A percentile compares a stretch with the other conserved stretches of the same genome.
phyloP scores from a whole-genome alignment of 2,797 vertebrate species.

The Echeneis naucrates region DNA sequence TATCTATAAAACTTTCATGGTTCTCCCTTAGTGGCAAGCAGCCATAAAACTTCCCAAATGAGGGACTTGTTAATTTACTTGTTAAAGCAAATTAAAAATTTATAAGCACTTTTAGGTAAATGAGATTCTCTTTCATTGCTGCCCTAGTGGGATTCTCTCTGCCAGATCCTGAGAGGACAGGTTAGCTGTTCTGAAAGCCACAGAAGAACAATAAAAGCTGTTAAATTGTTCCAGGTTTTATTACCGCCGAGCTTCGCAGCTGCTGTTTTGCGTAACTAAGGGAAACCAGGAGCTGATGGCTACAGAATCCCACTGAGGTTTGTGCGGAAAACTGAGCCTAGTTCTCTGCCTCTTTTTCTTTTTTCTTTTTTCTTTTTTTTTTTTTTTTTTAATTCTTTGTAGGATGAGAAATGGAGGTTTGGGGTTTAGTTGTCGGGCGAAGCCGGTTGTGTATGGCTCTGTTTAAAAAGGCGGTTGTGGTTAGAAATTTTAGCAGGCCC shows the following conservation, averaged over 20 bases:
- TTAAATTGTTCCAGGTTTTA: slow-evolving; percentile 97
- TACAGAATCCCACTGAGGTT: slow-evolving; percentile 77
- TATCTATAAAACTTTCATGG: slow-evolving; percentile 99
- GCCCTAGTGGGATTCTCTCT: slow-evolving; percentile 88
- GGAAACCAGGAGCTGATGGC: slow-evolving; percentile 87
- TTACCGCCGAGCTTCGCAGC: slow-evolving; percentile 89
- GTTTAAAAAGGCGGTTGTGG: slow-evolving; percentile 80
- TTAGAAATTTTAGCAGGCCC: slow-evolving; percentile 73
- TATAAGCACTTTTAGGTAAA: slow-evolving; percentile 99
- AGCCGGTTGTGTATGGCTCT: slow-evolving; percentile 62
- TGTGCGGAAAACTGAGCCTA: slow-evolving; percentile 69
- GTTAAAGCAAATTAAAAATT: slow-evolving; percentile 99
- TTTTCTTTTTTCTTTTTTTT: slow-evolving; percentile 37
- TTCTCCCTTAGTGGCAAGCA: slow-evolving; percentile 94
- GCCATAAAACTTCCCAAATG: slow-evolving; percentile 99
- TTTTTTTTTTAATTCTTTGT: slow-evolving; percentile 51
- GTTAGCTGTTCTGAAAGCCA: slow-evolving; percentile 91
- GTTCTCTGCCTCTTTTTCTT: slow-evolving; percentile 40
- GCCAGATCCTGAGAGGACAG: slow-evolving; percentile 91
- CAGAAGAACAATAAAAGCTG: slow-evolving; percentile 98
- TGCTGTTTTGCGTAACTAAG: slow-evolving; percentile 93
- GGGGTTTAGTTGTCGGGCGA: slow-evolving; percentile 40
- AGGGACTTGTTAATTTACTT: slow-evolving; percentile 99
- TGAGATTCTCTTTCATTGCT: slow-evolving; percentile 99
- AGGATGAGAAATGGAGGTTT: slow-evolving; percentile 43